Evolutionary conservation across 2,113 vertebrate species (phyloP), one percentile per base, ranked within the genome.

Genomic region (Ciconia maguari): DNA sequence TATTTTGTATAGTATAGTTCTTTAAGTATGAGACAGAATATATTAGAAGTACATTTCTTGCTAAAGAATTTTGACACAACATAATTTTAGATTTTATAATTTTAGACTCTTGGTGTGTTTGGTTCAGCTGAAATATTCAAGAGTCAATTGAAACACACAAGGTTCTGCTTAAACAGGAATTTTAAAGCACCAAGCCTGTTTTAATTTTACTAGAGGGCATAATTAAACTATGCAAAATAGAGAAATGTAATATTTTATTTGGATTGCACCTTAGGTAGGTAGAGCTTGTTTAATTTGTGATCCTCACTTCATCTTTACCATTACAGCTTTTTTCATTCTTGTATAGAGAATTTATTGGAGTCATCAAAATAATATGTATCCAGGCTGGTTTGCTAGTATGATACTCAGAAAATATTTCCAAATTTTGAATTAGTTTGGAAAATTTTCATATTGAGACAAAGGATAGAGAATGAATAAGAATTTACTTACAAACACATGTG

Each of bases 231-330:
- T n/a, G 16, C 55, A 70, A 61, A 96, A 38, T 44, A 69, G 74
- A 84, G 19, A 27, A 74, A 14, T 51, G 54, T 61, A 61, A 22
- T 46, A 15, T 16, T 82, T 86, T 32, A 66, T 55, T 75, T 90
- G 66, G 17, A 55, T 78, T 93, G 17, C 19, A 61, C 22, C 9
- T 74, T 60, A 69, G 30, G 49, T 51, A 66, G 74, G 52, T 86
- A 89, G 70, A 96, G 38, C 62, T 95, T 58, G 48, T 91, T 96
- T 95, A 68, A 85, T 48, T 46, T 92, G 48, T 90, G 55, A 83
- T 65, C 49, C 78, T 96, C 34, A 24, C 90, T 93, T 69, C 76
- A 46, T 89, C 15, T 95, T 36, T 57, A 71, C 62, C 20, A 64
- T 54, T 11, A 11, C 66, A 83, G 44, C 42, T 11, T 87, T 87